These are phyloP conservation scores for Apodemus sylvaticus DNA, from an alignment of 2,113 vertebrate genomes.

Conservation along the genomic window DNA sequence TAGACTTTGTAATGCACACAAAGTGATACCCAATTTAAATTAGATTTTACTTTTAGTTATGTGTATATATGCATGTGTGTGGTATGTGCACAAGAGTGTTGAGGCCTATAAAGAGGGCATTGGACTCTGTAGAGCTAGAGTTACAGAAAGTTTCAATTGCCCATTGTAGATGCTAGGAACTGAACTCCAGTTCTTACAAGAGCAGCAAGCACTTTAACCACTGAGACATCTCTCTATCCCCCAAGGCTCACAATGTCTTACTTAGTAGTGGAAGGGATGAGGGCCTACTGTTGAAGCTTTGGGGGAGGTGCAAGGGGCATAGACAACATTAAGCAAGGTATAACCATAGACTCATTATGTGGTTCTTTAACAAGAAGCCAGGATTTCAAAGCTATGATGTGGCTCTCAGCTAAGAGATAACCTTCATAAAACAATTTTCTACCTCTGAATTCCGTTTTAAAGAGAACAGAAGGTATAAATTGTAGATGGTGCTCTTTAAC, in stretches of 20 bases:
- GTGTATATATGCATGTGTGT: background rate
- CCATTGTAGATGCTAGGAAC: background rate
- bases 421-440: background rate
- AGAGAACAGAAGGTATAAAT: background rate
- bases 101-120: background rate
- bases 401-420: background rate
- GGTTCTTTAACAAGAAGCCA: background rate
- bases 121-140: background rate
- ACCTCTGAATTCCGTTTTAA: background rate
- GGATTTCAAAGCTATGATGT: conserved; percentile 6
- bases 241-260: background rate
- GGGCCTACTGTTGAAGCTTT: background rate
- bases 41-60: background rate
- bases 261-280: background rate
- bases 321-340: background rate
- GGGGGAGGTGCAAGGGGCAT: background rate
- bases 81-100: background rate
- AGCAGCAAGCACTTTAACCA: background rate
- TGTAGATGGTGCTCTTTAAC: background rate
- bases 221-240: background rate
- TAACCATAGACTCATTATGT: background rate
- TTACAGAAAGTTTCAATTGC: background rate
- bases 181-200: background rate
- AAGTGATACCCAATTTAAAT: background rate
- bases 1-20: background rate